Evolutionary conservation across 2,888 invertebrate genomes (phyloP).

Genomic region (Scaeva pyrastri): DNA sequence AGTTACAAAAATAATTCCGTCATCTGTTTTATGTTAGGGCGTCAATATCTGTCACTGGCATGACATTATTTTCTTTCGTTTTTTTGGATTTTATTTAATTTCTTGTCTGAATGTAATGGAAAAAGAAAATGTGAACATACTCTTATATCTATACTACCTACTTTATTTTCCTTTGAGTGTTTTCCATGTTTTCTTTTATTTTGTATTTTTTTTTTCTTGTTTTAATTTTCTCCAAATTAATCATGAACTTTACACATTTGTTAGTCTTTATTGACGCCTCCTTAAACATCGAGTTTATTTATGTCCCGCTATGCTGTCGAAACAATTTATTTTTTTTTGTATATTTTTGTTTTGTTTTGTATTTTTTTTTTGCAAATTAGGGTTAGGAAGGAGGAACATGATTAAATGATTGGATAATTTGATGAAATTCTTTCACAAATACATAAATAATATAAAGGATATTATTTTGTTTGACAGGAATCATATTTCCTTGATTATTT

Average conservation of each 20-base stretch:
- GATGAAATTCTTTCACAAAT: conserved; percentile 8
- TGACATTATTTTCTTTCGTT: conserved; percentile 41
- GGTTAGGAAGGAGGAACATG: background rate
- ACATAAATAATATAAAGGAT: background rate
- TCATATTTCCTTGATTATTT: background rate
- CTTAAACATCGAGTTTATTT: conserved; percentile 54
- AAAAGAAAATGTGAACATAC: conserved; percentile 21
- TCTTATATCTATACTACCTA: background rate
- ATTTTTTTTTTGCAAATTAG: conserved; percentile 25
- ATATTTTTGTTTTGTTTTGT: conserved; percentile 8
- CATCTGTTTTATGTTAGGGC: conserved; percentile 69
- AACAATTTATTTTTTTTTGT: conserved; percentile 18
- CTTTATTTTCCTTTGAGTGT: conserved; percentile 2
- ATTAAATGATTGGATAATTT: conserved; percentile 20
- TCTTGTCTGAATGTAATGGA: conserved; percentile 9
- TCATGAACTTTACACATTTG: conserved; percentile 31
- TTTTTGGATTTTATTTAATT: conserved; percentile 8
- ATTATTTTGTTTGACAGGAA: background rate
- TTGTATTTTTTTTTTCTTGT: background rate
- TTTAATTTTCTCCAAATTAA: conserved; percentile 37
- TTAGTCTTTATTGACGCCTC: conserved; percentile 57
- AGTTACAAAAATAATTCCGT: conserved; percentile 61
- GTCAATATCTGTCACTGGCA: conserved; percentile 63
- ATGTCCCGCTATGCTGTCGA: conserved; percentile 24
- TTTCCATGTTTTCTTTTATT: conserved; percentile 12